Base-by-base conservation (phyloP, 2,888 invertebrate genomes). In the Stenotaenia linearis region DNA sequence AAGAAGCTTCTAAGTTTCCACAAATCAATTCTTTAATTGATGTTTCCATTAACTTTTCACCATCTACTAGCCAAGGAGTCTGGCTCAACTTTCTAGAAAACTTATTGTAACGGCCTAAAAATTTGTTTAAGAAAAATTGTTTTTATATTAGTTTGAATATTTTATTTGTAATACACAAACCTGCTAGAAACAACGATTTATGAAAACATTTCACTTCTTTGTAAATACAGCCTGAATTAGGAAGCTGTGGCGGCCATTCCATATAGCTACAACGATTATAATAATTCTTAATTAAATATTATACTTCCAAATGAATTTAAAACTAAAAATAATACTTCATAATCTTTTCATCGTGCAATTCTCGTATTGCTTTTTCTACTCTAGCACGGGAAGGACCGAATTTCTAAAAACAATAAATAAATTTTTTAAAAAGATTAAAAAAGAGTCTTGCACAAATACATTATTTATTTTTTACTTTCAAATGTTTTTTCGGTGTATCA, bases 21-120 rank as follows among this genome's bases (percentile, higher is more conserved):
- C 92, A 92, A 81, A 98, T 92, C 81, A 95, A 89, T 87, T 98
- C 97, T 86, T 97, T 94, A 0, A 98, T 93, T 0, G 97, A 97
- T n/a, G 92, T 91, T 82, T 92, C 92, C 89, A 93, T 90, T 82
- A 93, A 90, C 78, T 93, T 89, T 81, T 90, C 89, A 0, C 96
- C 95, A 82, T 92, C 91, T 79, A 96, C 88, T 79, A 96, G 86
- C 97, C 98, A 98, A 0, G 98, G 98, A 0, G 97, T 96, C 88
- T 99, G 98, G 78, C 96, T 93, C 32, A 99, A 87, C 82, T 90
- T 88, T 77, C 98, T 89, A 2, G 93, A 93, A 84, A 91, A 90
- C 86, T 97, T 97, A 82, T 92, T 90, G 86, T 98, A 97, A 78
- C 96, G 89, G 82, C 91, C 91, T 86, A 84, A 83, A 82, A 56